A percentile compares a stretch with the other conserved stretches of the same genome.
These are phyloP conservation scores for Hydrolagus affinis DNA, from an alignment of 2,113 vertebrate species.

Conservation along the genomic window DNA sequence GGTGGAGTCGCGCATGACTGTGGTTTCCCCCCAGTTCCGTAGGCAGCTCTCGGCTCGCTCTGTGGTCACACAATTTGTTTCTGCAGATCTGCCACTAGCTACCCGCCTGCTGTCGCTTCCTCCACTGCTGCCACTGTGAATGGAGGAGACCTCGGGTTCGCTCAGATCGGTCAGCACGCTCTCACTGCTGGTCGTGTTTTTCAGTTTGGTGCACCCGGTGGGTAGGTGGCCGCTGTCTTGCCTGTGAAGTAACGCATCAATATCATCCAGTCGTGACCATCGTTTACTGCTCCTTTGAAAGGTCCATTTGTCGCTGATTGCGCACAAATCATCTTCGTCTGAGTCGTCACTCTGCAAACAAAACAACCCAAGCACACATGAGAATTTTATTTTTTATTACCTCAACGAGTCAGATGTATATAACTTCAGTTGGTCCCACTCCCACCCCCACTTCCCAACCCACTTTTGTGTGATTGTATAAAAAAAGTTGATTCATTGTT, in stretches of 20 bases:
- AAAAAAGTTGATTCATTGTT: constrained; percentile 41
- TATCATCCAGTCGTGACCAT: constrained; percentile 84
- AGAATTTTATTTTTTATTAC: constrained; percentile 34
- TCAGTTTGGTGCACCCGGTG: constrained; percentile 61
- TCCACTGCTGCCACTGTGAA: constrained; percentile 81
- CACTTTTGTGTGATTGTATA: constrained; percentile 39
- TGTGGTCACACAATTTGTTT: constrained; percentile 43
- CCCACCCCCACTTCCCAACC: not conserved
- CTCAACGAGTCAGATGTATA: constrained; percentile 31
- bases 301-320: constrained; percentile 94
- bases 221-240: constrained; percentile 51
- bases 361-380: constrained; percentile 31
- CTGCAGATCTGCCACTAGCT: constrained; percentile 35
- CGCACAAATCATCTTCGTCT: constrained; percentile 87
- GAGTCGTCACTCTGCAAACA: constrained; percentile 79
- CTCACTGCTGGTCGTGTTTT: constrained; percentile 81
- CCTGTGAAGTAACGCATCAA: constrained; percentile 59
- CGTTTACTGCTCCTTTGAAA: constrained; percentile 87
- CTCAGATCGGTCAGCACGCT: constrained; percentile 88
- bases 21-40: constrained; percentile 57
- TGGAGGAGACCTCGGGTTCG: constrained; percentile 79
- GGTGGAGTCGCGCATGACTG: constrained; percentile 58
- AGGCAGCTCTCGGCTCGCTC: constrained; percentile 60
- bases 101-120: constrained; percentile 58
- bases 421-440: constrained; percentile 33